phyloP scores from a whole-genome alignment of 2,888 invertebrate species.

The Ophioninae sp. region DNA sequence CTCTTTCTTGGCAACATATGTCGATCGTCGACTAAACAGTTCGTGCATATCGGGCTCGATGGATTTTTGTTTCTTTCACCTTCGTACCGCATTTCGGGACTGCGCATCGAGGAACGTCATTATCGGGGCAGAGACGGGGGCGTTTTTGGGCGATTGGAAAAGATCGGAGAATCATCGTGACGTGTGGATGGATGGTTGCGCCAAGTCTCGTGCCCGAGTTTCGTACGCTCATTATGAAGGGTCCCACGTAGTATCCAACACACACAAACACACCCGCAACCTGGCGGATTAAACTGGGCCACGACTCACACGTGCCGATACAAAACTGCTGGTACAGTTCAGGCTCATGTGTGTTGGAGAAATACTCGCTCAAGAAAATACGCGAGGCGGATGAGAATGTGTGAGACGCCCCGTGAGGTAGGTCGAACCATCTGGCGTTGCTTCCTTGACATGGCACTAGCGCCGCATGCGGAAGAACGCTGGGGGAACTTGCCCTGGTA shows the following conservation, averaged over 20 bases:
- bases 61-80: constrained; percentile 43
- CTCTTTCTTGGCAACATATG: constrained; percentile 75
- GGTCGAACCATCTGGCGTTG: constrained; percentile 73
- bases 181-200: constrained; percentile 35
- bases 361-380: constrained; percentile 45
- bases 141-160: constrained; percentile 44
- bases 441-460: constrained; percentile 44
- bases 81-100: constrained; percentile 59
- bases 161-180: constrained; percentile 37
- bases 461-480: constrained; percentile 36
- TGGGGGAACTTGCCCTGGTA: constrained; percentile 32
- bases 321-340: neutral
- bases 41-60: constrained; percentile 49
- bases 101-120: constrained; percentile 77
- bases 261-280: neutral
- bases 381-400: constrained; percentile 62
- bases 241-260: neutral
- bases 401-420: constrained; percentile 65
- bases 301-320: constrained; percentile 53
- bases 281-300: constrained; percentile 43
- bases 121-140: constrained; percentile 65
- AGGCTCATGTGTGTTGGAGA: constrained; percentile 24
- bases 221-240: constrained; percentile 31
- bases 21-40: constrained; percentile 67
- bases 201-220: constrained; percentile 47